Percentiles rank a stretch among this genome's conserved stretches.
phyloP scores from a whole-genome alignment of 2,797 vertebrate genomes.

The Ceryle rudis region DNA sequence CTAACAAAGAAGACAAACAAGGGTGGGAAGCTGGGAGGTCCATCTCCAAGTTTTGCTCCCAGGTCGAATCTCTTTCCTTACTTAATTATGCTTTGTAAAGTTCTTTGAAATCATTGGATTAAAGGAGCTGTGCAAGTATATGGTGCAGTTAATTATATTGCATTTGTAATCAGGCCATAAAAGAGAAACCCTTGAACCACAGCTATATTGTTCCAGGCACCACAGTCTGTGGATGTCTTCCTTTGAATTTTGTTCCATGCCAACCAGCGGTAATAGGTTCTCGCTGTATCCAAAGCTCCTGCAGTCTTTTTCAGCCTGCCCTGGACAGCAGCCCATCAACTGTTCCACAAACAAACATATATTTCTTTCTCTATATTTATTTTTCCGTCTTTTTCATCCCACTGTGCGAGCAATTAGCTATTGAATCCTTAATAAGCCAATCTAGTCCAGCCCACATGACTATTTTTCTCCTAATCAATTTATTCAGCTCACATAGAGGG shows the following conservation, averaged over 20 bases:
- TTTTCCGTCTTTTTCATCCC: conserved; percentile 45
- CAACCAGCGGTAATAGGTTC: conserved; percentile 11
- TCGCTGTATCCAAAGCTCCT: conserved; percentile 32
- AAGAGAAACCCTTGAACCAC: conserved; percentile 37
- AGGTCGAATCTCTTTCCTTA: neutral
- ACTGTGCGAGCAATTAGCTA: conserved; percentile 65
- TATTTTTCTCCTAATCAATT: conserved; percentile 75
- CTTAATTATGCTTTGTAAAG: neutral
- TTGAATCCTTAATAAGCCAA: conserved; percentile 71
- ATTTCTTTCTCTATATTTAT: conserved; percentile 31
- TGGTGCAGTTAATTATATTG: neutral
- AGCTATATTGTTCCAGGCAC: neutral
- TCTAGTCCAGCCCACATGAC: conserved; percentile 66
- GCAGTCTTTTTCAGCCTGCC: neutral
- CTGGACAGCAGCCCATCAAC: conserved; percentile 21
- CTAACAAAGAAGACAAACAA: neutral
- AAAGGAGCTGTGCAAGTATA: neutral
- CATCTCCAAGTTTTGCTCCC: neutral
- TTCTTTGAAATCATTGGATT: neutral
- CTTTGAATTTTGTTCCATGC: conserved; percentile 13
- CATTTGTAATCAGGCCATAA: conserved; percentile 25
- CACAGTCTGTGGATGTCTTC: neutral
- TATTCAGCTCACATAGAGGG: conserved; percentile 66
- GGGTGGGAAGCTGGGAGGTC: neutral
- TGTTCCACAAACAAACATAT: neutral